Evolutionary conservation across 1,140 invertebrate species (phyloP).

Genomic region (Dolichoris vasculosae): DNA sequence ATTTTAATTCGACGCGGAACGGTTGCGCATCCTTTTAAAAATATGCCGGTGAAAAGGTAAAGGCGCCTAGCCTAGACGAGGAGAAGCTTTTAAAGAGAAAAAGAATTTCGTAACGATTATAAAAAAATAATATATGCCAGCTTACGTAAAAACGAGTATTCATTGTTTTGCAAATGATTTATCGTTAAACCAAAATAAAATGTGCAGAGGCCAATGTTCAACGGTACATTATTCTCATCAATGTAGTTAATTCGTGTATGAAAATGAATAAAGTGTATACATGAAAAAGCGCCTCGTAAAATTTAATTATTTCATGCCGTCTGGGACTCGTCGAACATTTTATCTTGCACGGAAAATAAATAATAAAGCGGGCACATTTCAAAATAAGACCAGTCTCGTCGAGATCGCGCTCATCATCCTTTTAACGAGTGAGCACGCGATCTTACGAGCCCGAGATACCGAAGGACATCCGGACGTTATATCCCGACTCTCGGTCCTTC

Average conservation of each 20-base stretch:
- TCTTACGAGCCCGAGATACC: not conserved
- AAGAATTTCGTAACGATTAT: conserved; percentile 40
- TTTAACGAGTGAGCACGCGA: conserved; percentile 37
- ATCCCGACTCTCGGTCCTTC: conserved; percentile 11
- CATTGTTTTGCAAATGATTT: conserved; percentile 17
- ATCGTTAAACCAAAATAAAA: conserved; percentile 31
- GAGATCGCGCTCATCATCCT: conserved; percentile 9
- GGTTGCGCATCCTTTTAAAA: not conserved
- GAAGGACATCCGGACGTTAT: conserved; percentile 34
- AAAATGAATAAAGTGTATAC: conserved; percentile 8
- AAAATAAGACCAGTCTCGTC: not conserved
- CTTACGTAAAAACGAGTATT: conserved; percentile 26
- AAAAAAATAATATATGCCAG: conserved; percentile 21
- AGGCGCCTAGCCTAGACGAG: conserved; percentile 14
- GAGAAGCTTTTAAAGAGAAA: not conserved
- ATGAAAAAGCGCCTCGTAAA: not conserved
- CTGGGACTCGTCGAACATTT: not conserved
- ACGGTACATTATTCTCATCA: not conserved
- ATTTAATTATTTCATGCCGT: conserved; percentile 25
- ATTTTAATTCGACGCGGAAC: not conserved
- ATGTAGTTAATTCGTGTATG: not conserved
- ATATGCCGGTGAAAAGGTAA: conserved; percentile 1
- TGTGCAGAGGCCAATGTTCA: not conserved
- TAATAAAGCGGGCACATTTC: not conserved
- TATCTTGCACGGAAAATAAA: not conserved